Base-by-base conservation (phyloP, 1,140 invertebrate species). In the Anthonomus grandis region DNA sequence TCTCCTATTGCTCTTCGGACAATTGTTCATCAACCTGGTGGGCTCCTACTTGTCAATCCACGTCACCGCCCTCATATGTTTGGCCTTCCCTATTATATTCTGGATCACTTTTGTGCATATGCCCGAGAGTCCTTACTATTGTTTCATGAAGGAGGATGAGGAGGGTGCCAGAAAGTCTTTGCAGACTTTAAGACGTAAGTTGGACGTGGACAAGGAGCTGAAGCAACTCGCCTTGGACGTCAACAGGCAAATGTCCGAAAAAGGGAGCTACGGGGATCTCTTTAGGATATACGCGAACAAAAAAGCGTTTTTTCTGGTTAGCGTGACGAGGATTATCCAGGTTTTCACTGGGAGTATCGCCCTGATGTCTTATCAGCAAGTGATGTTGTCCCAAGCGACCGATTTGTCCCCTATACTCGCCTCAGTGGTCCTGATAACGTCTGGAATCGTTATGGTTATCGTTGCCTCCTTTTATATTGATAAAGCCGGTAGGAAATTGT, bases 81-180 rank as follows among this genome's bases (percentile, higher is more conserved):
- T 78, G 1, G 15, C 74, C 4, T 64, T 83, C 15, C 78, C 81
- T 17, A 38, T 76, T 3, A 22, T 79, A 4, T 78, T 78, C 48
- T 67, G 66, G 42, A 2, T 67, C 1, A 45, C 51, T 5, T 71
- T 81, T 70, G 79, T 87, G 48, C 69, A 86, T n/a, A 87, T 93
- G 38, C 92, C 93, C 0, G 92, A 95, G 74, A 94, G 91, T 0
- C 93, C 93, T 0, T 83, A 90, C 48, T 95, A 90, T 87, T 88
- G 84, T 67, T 80, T 92, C 8, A 83, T 86, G 5, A 87, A 85
- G 65, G 82, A 83, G 0, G 81, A 84, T 19, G 77, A 81, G 31
- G 82, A 87, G 56, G 80, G 83, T 46, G 91, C 91, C 0, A 74
- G 80, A 22, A 83, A 84, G 64, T 76, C 90, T 0, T 72, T 96